These are phyloP conservation scores for Aphyosemion australe DNA, from an alignment of 2,113 vertebrate species.

Conservation along the genomic window DNA sequence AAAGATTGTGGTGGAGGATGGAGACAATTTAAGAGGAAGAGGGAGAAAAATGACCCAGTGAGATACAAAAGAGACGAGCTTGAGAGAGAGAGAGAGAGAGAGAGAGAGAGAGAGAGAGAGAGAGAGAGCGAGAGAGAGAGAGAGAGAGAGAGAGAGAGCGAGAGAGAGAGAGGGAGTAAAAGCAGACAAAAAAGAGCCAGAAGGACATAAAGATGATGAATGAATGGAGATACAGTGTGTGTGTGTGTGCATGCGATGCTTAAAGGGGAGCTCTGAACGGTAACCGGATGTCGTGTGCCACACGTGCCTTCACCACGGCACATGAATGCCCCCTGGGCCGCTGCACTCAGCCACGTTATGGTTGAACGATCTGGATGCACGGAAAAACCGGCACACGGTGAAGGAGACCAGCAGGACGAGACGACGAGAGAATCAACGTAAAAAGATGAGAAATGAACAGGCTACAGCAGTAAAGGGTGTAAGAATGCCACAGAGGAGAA, in stretches of 20 bases:
- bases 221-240: slow-evolving; percentile 5
- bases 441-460: neutral
- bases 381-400: slow-evolving; percentile 20
- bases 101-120: neutral
- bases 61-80: slow-evolving; percentile 1
- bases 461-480: neutral
- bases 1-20: neutral
- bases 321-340: slow-evolving; percentile 44
- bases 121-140: too few relatives aligned
- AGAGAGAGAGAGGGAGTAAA: neutral
- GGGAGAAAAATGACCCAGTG: neutral
- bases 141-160: neutral
- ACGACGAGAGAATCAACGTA: neutral
- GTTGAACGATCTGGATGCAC: slow-evolving; percentile 21
- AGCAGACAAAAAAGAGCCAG: slow-evolving; percentile 18
- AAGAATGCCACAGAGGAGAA: slow-evolving; percentile 4
- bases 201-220: slow-evolving; percentile 13
- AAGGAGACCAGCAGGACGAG: slow-evolving; percentile 9
- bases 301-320: slow-evolving; percentile 50
- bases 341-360: slow-evolving; percentile 51
- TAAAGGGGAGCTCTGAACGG: slow-evolving; percentile 23
- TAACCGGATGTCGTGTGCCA: slow-evolving; percentile 33
- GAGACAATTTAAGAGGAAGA: neutral
- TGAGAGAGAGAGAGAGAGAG: too few relatives aligned
- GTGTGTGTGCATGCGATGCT: neutral